Percentiles rank a stretch among this genome's conserved stretches.
Conservation (phyloP, 2,888 invertebrate species). For the Meteorus colon region DNA sequence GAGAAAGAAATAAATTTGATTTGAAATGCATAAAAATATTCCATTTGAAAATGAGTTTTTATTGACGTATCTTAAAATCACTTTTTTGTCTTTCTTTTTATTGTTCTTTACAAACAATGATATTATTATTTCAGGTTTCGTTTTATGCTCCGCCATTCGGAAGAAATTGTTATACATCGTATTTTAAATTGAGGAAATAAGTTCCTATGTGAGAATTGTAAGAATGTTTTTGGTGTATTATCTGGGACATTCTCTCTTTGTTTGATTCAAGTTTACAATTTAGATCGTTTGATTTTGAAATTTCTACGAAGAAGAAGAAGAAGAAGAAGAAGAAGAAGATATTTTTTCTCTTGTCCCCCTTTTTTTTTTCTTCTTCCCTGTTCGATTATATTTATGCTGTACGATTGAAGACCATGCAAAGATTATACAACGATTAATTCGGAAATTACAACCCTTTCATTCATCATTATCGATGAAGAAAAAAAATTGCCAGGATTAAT, state of each 20-base stretch:
- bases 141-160: conserved; percentile 19
- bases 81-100: conserved; percentile 62
- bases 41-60: conserved; percentile 60
- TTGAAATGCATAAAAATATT: conserved; percentile 19
- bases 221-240: conserved; percentile 21
- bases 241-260: background rate
- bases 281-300: background rate
- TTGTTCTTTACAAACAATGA: conserved; percentile 58
- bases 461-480: background rate
- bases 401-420: background rate
- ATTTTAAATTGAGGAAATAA: conserved; percentile 21
- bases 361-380: conserved; percentile 14
- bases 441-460: conserved; percentile 11
- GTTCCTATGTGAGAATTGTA: background rate
- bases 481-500: conserved; percentile 1
- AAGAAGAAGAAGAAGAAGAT: conserved; percentile 23
- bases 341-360: conserved; percentile 16
- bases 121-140: conserved; percentile 50
- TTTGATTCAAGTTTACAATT: background rate
- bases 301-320: conserved; percentile 19
- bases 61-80: conserved; percentile 61
- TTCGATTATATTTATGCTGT: background rate
- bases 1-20: conserved; percentile 9
- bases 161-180: conserved; percentile 18
- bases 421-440: conserved; percentile 25